Evolutionary conservation across 2,888 invertebrate species (phyloP).

Genomic region (Ecdyonurus torrentis): DNA sequence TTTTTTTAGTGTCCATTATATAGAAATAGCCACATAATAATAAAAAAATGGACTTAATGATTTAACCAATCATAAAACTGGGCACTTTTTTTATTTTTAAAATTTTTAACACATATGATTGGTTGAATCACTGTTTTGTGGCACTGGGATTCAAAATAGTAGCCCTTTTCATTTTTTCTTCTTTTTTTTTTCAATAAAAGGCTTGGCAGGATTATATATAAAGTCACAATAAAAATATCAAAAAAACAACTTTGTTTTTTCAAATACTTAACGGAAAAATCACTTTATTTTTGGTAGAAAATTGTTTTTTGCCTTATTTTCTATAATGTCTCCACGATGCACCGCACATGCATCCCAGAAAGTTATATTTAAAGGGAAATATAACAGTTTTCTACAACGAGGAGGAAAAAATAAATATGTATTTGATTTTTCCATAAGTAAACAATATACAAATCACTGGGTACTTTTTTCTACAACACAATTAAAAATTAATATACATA

Average conservation of each 20-base stretch:
- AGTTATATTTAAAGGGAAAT: neutral
- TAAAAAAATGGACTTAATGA: neutral
- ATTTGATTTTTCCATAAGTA: too few relatives aligned
- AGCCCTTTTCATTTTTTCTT: too few relatives aligned
- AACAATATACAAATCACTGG: neutral
- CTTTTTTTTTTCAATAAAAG: too few relatives aligned
- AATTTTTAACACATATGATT: neutral
- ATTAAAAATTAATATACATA: neutral
- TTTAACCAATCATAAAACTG: neutral
- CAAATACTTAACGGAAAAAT: neutral
- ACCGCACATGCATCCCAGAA: neutral
- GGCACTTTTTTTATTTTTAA: neutral
- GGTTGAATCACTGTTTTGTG: neutral
- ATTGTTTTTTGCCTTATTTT: neutral
- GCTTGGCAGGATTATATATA: neutral
- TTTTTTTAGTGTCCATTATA: neutral
- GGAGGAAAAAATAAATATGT: neutral
- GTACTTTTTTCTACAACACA: neutral
- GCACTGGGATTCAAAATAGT: neutral
- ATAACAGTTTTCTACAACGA: neutral
- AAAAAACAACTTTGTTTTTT: neutral
- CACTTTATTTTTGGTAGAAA: neutral
- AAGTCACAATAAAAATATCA: neutral
- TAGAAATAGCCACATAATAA: neutral
- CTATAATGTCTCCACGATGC: neutral